Evolutionary conservation across 2,888 invertebrate genomes (phyloP), one percentile per base, ranked within the genome.

Genomic region (Empis livida): DNA sequence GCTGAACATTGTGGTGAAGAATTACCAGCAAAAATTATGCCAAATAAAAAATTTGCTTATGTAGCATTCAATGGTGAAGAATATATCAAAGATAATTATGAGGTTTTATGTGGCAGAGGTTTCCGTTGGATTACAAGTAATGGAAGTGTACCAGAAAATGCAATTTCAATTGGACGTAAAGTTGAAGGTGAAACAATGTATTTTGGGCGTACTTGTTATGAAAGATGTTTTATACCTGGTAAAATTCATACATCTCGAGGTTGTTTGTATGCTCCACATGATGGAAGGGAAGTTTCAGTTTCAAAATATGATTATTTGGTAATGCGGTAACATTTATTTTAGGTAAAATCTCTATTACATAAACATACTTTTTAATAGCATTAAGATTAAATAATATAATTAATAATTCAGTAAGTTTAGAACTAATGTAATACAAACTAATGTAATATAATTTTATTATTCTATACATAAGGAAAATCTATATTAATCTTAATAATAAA

Each of bases 21-120:
- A 61, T 55, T 79, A 17, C 79, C 79, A 2, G 79, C 79, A 2
- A 80, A 80, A 67, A 73, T 79, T 1, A 74, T 79, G 23, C 78
- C 79, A 2, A 71, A 63, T 42, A 71, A 72, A 32, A n/a, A n/a
- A n/a, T n/a, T n/a, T n/a, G 77, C 75, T 13, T 80, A 79, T 55
- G 67, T 79, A 10, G 64, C 73, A 9, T 70, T 72, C 51, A 71
- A 65, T 23, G 79, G 79, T 3, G 61, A 70, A n/a, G 80, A 80
- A 62, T 69, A 74, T 54, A 59, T 67, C 1, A 75, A 76, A 56
- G 57, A 72, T 45, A 66, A 71, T 38, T 79, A 65, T 55, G 75
- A 76, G 56, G 68, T 75, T 38, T 62, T 78, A 30, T 73, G 73
- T 49, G 74, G 76, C 47, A n/a, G n/a, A n/a, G 68, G 71, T 42